Conservation (phyloP, 2,888 invertebrate species). For the Micoletzkya japonica region DNA sequence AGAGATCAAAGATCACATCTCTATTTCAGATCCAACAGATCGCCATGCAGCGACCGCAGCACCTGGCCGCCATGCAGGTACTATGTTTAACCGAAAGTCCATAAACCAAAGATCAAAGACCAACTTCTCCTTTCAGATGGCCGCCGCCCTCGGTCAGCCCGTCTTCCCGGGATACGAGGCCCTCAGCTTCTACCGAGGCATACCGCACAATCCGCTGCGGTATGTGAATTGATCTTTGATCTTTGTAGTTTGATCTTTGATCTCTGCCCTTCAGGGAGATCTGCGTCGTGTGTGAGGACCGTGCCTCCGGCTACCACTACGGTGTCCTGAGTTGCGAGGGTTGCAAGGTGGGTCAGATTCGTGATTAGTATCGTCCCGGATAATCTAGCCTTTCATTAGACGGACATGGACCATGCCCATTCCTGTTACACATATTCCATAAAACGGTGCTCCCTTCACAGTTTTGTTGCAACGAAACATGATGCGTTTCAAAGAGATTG, state of each 20-base stretch:
- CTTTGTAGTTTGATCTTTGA: slow-evolving; percentile 7
- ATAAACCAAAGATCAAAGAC: not conserved
- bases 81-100: too few species aligned
- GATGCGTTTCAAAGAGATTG: too few species aligned
- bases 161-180: slow-evolving; percentile 23
- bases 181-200: slow-evolving; percentile 29
- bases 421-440: too few species aligned
- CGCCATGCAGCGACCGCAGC: not conserved
- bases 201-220: slow-evolving; percentile 29
- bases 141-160: not conserved
- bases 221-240: slow-evolving; percentile 27
- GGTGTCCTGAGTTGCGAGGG: slow-evolving; percentile 60
- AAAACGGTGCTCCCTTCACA: not conserved
- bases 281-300: slow-evolving; percentile 55
- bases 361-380: too few species aligned
- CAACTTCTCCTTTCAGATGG: not conserved
- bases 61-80: not conserved
- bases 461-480: not conserved
- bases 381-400: too few species aligned
- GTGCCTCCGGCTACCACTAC: slow-evolving; percentile 60
- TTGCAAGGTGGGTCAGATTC: slow-evolving; percentile 45
- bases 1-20: not conserved
- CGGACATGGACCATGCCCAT: too few species aligned
- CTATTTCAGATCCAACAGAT: not conserved
- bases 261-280: slow-evolving; percentile 11